Base-by-base conservation (phyloP, 2,113 vertebrate genomes). In the Dipodomys stephensi region DNA sequence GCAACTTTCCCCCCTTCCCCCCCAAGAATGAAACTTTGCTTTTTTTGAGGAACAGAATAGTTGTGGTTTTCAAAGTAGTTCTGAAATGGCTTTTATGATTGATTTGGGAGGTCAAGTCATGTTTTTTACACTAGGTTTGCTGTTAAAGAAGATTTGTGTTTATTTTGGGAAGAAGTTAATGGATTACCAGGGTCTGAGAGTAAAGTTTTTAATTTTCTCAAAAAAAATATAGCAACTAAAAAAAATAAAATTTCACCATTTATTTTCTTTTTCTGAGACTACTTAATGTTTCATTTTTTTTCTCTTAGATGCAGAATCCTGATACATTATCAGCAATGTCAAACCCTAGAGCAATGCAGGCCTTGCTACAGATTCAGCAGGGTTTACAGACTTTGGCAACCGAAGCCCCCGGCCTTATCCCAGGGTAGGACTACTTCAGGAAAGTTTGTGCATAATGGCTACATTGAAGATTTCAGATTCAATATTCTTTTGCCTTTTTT, bases 311-410 rank as follows among this genome's bases (percentile, higher is more conserved):
- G 99, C 99, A 99, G 98, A 99, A 98, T 97, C 98, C 99, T 87
- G 99, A 99, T 96, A 98, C 99, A 0, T 97, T 99, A 91, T 98
- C 98, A 15, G 98, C 98, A 74, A 99, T 99, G 99, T 98, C 98
- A 90, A 99, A 99, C 82, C 99, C 99, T 89, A 98, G 98, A 98
- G 99, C 99, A 73, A 99, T 99, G 99, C 98, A 99, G 95, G 99
- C 99, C 84, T 96, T 99, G 94, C 96, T 99, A 49, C 99, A 99
- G 96, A 99, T 99, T 97, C 99, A 99, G 95, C 99, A 99, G 95
- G 99, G 99, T 72, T 98, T 99, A 87, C 99, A 99, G 94, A 99
- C 99, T 11, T 97, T 99, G 95, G 98, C 99, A 92, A 97, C 98
- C 53, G 99, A 99, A 98, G 99, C 98, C 64, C 99, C 99, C 0